Base-by-base conservation (phyloP, 2,113 vertebrate species). In the Rostratula benghalensis region DNA sequence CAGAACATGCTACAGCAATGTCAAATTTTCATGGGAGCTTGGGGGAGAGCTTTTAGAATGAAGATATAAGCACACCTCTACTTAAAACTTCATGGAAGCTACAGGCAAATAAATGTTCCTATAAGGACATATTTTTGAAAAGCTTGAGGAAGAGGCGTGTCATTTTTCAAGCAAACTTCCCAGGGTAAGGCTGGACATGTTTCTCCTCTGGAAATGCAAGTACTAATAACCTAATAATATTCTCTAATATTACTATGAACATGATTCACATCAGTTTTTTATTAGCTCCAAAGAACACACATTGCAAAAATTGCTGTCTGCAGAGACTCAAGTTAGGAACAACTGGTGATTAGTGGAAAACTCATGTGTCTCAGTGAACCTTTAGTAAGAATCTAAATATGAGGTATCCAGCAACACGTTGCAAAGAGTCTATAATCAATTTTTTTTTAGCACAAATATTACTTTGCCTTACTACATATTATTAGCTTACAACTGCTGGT, bases 401-500 rank as follows among this genome's bases (percentile, higher is more conserved):
- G 6, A 86, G 43, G 33, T 83, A 63, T 45, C 21, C 60, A 93
- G 90, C 59, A 83, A 28, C 50, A 94, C 6, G 10, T 59, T 74
- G 22, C 5, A 3, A 73, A 94, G 74, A 80, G 12, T 45, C 87
- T 87, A 86, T 82, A 89, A 95, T 83, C 76, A 87, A 83, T 70
- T 23, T 50, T 57, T 68, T 83, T 84, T 79, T 83, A 88, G 71
- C 51, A 88, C 25, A 88, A 86, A 70, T 67, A 80, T 69, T 60
- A 90, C 27, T 81, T 95, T 67, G 23, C 57, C n/a, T 59, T 90
- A 35, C 33, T 63, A 83, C 11, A 63, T 86, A 88, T 81, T 83
- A 88, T 60, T 86, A 93, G 41, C n/a, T 94, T 86, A 57, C 68
- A 71, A 24, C 33, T 83, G 64, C 23, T 56, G 43, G 30, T 43